These are phyloP conservation scores for Aethina tumida DNA, from an alignment of 1,140 invertebrate species.

Conservation along the genomic window DNA sequence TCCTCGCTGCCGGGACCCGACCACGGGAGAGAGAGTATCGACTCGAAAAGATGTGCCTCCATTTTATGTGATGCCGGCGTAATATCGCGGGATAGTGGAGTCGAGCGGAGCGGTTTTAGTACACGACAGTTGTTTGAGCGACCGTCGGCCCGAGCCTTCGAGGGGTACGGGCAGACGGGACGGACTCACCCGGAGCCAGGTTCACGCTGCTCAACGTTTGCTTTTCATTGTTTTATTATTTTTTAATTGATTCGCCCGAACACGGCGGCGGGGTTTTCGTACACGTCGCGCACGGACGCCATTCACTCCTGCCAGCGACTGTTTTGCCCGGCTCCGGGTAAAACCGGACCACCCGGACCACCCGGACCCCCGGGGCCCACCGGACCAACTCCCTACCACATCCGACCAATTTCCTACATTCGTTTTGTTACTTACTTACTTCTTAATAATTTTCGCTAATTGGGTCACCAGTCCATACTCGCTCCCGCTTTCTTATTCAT, in stretches of 20 bases:
- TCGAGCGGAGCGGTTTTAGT: conserved; percentile 25
- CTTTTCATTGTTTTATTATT: conserved; percentile 27
- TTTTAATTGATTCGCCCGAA: conserved; percentile 25
- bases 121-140: conserved; percentile 36
- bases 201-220: conserved; percentile 28
- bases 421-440: too few species aligned
- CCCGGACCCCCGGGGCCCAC: too few species aligned
- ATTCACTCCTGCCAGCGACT: too few species aligned
- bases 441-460: too few species aligned
- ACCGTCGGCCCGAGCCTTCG: conserved; percentile 17
- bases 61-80: conserved; percentile 32
- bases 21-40: conserved; percentile 23
- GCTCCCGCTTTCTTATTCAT: too few species aligned
- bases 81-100: conserved; percentile 31
- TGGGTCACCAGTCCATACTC: too few species aligned
- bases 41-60: conserved; percentile 27
- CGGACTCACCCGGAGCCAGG: conserved; percentile 20
- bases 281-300: too few species aligned
- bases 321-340: too few species aligned
- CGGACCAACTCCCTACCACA: too few species aligned
- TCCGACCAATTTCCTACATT: too few species aligned
- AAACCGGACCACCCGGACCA: too few species aligned
- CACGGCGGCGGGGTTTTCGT: conserved; percentile 1
- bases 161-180: conserved; percentile 12
- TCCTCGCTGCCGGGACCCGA: conserved; percentile 2